A percentile compares a stretch with the other conserved stretches of the same genome.
Evolutionary conservation across 2,113 vertebrate species (phyloP).

Genomic region (Malurus melanocephalus): DNA sequence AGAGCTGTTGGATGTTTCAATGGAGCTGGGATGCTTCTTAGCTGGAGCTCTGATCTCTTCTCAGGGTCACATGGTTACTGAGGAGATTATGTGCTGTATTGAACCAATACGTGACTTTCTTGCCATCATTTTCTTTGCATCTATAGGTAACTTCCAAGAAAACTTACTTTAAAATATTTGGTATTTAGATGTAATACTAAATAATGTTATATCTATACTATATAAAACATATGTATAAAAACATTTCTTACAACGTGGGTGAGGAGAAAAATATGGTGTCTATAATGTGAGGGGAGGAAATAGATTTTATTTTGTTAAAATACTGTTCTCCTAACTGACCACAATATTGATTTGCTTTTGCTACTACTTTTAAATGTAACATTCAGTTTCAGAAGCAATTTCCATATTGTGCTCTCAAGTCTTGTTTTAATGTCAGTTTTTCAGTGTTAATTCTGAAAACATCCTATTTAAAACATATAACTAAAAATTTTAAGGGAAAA

Average conservation of each 20-base stretch:
- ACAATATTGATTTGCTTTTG: neutral
- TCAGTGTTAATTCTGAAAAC: neutral
- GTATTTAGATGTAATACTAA: neutral
- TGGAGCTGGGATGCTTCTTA: slow-evolving; percentile 97
- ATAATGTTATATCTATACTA: neutral
- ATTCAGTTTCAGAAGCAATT: neutral
- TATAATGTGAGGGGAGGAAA: neutral
- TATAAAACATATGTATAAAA: neutral
- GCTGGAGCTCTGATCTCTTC: slow-evolving; percentile 92
- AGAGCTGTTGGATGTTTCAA: slow-evolving; percentile 89
- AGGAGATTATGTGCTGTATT: slow-evolving; percentile 85
- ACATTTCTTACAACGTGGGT: neutral
- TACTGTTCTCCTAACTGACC: neutral
- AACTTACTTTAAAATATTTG: neutral
- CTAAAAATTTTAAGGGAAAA: neutral
- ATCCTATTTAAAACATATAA: neutral
- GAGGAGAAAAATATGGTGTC: neutral
- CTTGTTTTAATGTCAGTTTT: neutral
- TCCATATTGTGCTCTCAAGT: neutral
- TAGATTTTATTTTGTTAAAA: neutral
- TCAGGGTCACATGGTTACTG: slow-evolving; percentile 89
- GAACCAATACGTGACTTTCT: slow-evolving; percentile 96
- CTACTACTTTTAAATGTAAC: neutral
- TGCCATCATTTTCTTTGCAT: slow-evolving; percentile 95
- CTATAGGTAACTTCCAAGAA: slow-evolving; percentile 82